A percentile compares a stretch with the other conserved stretches of the same genome.
Conservation (phyloP, 2,888 invertebrate species). For the Anthrax anthrax region DNA sequence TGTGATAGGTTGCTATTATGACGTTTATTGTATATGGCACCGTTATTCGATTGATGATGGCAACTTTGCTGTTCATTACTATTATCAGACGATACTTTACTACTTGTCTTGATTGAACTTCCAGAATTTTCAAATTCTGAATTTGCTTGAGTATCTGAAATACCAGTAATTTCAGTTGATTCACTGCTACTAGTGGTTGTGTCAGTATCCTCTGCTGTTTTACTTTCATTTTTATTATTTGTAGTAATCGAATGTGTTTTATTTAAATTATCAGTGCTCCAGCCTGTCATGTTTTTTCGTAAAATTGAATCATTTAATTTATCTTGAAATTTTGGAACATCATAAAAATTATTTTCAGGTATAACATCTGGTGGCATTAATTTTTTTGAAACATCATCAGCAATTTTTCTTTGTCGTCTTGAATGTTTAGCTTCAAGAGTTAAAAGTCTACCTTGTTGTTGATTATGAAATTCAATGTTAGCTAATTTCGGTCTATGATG, state of each 20-base stretch:
- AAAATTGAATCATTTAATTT: slow-evolving; percentile 17
- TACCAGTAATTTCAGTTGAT: slow-evolving; percentile 31
- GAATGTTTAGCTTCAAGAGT: slow-evolving; percentile 61
- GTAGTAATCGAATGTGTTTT: slow-evolving; percentile 3
- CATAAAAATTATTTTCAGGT: slow-evolving; percentile 27
- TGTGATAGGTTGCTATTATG: not conserved
- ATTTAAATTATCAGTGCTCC: slow-evolving; percentile 38
- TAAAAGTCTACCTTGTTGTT: slow-evolving; percentile 48
- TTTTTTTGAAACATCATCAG: slow-evolving; percentile 22
- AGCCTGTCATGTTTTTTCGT: slow-evolving; percentile 51
- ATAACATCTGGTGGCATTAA: slow-evolving; percentile 51
- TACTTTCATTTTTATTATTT: slow-evolving; percentile 7
- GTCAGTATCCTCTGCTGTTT: slow-evolving; percentile 18
- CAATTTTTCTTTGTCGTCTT: slow-evolving; percentile 45
- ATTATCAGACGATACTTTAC: not conserved
- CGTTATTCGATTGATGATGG: not conserved
- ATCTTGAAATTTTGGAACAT: slow-evolving; percentile 7
- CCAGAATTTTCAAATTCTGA: slow-evolving; percentile 12
- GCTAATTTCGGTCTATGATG: slow-evolving; percentile 29
- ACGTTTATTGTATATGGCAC: not conserved
- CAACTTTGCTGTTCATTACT: not conserved
- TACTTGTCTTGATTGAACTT: not conserved
- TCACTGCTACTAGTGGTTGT: slow-evolving; percentile 30
- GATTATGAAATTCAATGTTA: slow-evolving; percentile 22
- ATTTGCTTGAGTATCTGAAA: slow-evolving; percentile 25